phyloP scores from a whole-genome alignment of 2,888 invertebrate species.

The Patella caerulea region DNA sequence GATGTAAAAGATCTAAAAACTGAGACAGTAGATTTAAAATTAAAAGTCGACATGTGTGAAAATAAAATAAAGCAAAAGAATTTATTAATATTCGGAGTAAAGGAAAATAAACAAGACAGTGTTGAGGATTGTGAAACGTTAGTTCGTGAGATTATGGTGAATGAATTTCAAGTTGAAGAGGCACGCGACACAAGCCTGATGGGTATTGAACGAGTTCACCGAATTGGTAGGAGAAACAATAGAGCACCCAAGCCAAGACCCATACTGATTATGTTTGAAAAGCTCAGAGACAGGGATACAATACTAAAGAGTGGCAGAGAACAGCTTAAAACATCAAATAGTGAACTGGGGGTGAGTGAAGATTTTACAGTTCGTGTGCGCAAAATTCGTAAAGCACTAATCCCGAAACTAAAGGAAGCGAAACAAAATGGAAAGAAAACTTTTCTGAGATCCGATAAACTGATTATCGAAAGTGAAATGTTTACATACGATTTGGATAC shows the following conservation, averaged over 20 bases:
- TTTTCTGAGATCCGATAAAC: background rate
- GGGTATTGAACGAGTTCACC: background rate
- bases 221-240: background rate
- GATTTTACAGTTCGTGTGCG: slow-evolving; percentile 1
- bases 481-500: background rate
- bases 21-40: background rate
- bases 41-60: background rate
- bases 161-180: slow-evolving; percentile 1
- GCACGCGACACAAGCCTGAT: background rate
- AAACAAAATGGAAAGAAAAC: background rate
- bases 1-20: background rate
- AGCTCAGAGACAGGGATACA: background rate
- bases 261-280: background rate
- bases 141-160: background rate
- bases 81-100: background rate
- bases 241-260: background rate
- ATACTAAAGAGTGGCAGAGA: background rate
- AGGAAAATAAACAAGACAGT: background rate
- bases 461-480: background rate
- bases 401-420: background rate
- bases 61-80: slow-evolving; percentile 5
- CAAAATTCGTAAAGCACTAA: slow-evolving; percentile 1
- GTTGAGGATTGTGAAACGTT: background rate
- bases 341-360: background rate
- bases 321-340: background rate